Conservation (phyloP, 1,140 invertebrate genomes). For the Drosophila triauraria region DNA sequence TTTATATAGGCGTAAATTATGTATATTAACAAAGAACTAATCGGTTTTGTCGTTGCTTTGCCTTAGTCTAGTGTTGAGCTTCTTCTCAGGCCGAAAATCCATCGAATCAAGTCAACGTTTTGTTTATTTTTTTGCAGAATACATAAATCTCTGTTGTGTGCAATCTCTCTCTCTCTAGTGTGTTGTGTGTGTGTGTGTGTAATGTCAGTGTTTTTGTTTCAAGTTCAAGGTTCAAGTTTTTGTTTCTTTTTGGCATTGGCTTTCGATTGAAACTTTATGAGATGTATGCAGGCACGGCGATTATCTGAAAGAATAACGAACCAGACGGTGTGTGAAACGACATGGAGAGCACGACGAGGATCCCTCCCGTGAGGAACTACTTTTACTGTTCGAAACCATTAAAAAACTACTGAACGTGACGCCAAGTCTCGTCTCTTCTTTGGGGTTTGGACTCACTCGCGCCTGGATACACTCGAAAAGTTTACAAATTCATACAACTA, state of each 20-base stretch:
- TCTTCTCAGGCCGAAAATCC: slow-evolving; percentile 19
- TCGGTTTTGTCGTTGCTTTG: slow-evolving; percentile 32
- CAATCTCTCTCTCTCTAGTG: slow-evolving; percentile 9
- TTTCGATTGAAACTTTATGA: slow-evolving; percentile 63
- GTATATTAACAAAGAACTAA: slow-evolving; percentile 52
- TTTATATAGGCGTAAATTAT: slow-evolving; percentile 28
- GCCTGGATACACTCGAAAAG: slow-evolving; percentile 17
- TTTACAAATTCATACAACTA: too few species aligned
- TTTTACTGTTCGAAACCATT: background rate
- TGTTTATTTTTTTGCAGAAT: slow-evolving; percentile 16
- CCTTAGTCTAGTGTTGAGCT: slow-evolving; percentile 58
- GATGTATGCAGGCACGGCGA: slow-evolving; percentile 78
- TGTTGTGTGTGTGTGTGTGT: slow-evolving; percentile 7
- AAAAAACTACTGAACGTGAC: background rate
- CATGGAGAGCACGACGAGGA: slow-evolving; percentile 10
- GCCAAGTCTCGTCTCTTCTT: background rate
- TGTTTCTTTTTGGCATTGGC: slow-evolving; percentile 72
- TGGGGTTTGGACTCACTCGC: background rate
- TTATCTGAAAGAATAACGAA: slow-evolving; percentile 81
- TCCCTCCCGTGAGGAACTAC: slow-evolving; percentile 15
- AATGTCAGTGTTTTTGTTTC: slow-evolving; percentile 37
- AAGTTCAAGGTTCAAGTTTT: slow-evolving; percentile 67
- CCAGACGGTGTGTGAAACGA: slow-evolving; percentile 65
- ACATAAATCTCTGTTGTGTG: slow-evolving; percentile 31
- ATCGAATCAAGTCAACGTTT: slow-evolving; percentile 18